phyloP scores from a whole-genome alignment of 1,140 invertebrate species.

The Drosophila lacertosa region DNA sequence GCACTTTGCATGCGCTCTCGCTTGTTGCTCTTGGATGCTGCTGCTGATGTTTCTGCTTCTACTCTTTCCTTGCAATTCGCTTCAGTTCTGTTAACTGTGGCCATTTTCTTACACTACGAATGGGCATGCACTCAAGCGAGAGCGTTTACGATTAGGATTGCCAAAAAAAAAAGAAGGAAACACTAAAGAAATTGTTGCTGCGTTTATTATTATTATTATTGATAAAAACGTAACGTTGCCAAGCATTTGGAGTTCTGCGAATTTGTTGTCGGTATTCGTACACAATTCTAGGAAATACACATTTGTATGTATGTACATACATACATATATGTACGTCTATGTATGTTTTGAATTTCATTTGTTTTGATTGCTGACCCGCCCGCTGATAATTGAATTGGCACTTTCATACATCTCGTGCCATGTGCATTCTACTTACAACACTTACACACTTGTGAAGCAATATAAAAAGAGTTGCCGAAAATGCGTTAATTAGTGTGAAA shows the following conservation, averaged over 20 bases:
- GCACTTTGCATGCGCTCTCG: conserved; percentile 59
- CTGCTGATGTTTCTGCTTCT: conserved; percentile 14
- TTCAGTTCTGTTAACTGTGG: conserved; percentile 28
- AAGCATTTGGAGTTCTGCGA: conserved; percentile 35
- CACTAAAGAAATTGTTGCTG: conserved; percentile 12
- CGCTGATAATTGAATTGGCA: conserved; percentile 32
- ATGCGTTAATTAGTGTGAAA: conserved; percentile 4
- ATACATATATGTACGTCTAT: conserved; percentile 14
- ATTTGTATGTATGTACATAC: conserved; percentile 3
- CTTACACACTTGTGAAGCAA: conserved; percentile 2
- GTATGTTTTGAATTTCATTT: conserved; percentile 45
- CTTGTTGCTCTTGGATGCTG: conserved; percentile 50
- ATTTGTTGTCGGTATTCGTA: conserved; percentile 29
- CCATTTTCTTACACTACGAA: conserved; percentile 35
- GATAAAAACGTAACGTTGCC: conserved; percentile 27
- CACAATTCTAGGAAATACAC: conserved; percentile 25
- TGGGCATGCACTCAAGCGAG: conserved; percentile 1
- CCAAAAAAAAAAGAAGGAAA: conserved; percentile 20
- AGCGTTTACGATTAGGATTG: conserved; percentile 29
- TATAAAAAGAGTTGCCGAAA: background rate
- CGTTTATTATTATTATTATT: conserved; percentile 45
- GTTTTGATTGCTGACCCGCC: conserved; percentile 43
- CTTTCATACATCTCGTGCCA: conserved; percentile 13
- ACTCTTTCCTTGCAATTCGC: conserved; percentile 42
- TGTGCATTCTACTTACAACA: conserved; percentile 9